A percentile compares a stretch with the other conserved stretches of the same genome.
These are phyloP conservation scores for Morelia viridis DNA, from an alignment of 2,797 vertebrate genomes.

Conservation along the genomic window DNA sequence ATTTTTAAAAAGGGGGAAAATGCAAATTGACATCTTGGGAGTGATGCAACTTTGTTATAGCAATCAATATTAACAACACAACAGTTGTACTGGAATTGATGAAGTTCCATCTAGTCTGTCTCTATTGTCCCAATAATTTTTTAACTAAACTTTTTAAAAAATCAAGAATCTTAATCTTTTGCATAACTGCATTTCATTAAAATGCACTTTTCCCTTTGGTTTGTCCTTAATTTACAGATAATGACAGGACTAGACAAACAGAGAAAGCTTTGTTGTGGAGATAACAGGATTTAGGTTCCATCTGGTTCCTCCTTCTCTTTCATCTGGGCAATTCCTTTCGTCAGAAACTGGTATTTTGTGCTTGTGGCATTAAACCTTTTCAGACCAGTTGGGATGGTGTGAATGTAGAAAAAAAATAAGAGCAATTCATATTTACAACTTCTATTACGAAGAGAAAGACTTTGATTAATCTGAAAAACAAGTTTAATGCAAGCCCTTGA, in stretches of 20 bases:
- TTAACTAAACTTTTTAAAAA: neutral
- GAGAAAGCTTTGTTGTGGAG: neutral
- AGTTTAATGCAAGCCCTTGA: neutral
- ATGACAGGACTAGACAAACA: neutral
- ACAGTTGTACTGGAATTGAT: neutral
- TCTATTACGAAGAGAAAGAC: neutral
- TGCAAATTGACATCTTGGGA: neutral
- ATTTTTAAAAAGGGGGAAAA: neutral
- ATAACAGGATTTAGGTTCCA: neutral
- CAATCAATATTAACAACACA: neutral
- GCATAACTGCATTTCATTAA: neutral
- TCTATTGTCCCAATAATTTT: no score
- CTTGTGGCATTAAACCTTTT: neutral
- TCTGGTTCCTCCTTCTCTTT: neutral
- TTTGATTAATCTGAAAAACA: neutral
- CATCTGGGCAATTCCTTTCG: neutral
- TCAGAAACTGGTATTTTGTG: neutral
- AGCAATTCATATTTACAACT: neutral
- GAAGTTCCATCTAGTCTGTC: neutral
- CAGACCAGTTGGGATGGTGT: neutral
- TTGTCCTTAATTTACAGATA: neutral
- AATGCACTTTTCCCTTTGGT: neutral
- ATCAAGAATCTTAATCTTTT: neutral
- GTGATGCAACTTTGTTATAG: neutral
- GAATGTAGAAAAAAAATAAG: neutral